Percentiles rank a stretch among this genome's conserved stretches.
These are phyloP conservation scores for Sebastes matsubarae DNA, from an alignment of 2,797 vertebrate species.

Conservation along the genomic window DNA sequence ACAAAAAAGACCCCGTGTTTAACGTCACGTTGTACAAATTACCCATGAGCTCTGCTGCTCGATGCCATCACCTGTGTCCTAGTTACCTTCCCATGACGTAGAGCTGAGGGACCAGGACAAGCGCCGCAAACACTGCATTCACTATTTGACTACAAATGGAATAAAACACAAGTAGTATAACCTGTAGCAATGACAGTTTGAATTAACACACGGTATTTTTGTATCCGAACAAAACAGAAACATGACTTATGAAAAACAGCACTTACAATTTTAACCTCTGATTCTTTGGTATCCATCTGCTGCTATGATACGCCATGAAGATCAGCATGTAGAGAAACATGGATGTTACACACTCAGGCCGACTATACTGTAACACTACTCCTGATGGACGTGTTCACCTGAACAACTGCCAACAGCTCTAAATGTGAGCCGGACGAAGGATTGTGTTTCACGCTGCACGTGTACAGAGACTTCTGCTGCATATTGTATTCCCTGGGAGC, in stretches of 20 bases:
- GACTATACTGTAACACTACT: not conserved
- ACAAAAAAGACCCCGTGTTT: constrained; percentile 2
- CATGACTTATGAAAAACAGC: not conserved
- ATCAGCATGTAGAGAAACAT: constrained; percentile 83
- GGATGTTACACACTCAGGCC: constrained; percentile 6
- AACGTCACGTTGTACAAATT: not conserved
- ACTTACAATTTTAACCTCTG: constrained; percentile 82
- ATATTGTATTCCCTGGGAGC: not conserved
- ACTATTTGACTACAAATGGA: constrained; percentile 77
- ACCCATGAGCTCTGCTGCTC: constrained; percentile 6
- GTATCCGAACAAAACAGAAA: not conserved
- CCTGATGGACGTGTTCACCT: not conserved
- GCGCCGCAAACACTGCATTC: constrained; percentile 71
- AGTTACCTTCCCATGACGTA: constrained; percentile 80
- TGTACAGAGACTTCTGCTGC: not conserved
- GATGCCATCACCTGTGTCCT: not conserved
- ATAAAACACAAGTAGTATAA: not conserved
- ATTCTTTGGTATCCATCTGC: constrained; percentile 79
- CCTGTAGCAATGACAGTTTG: not conserved
- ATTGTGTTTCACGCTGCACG: constrained; percentile 55
- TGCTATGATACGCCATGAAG: constrained; percentile 77
- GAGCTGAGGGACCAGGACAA: constrained; percentile 79
- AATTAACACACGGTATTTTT: not conserved
- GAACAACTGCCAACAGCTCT: constrained; percentile 1
- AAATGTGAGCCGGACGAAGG: constrained; percentile 23